Evolutionary conservation across 1,140 invertebrate species (phyloP).

Genomic region (Euura saliciscinereae): DNA sequence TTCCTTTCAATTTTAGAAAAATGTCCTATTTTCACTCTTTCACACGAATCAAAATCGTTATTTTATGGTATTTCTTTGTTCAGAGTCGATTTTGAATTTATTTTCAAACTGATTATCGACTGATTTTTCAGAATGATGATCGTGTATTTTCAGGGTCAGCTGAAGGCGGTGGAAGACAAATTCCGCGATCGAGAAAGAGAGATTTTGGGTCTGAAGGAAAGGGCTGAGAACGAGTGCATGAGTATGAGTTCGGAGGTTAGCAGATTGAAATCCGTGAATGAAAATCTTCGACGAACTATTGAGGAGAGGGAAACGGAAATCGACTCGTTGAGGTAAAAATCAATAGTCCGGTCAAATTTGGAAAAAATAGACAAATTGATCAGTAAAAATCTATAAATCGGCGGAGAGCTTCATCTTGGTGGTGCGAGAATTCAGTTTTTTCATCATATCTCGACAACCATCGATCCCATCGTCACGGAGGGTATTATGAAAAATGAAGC

Average conservation of each 20-base stretch:
- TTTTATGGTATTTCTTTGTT: too few relatives aligned
- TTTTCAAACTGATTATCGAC: too few relatives aligned
- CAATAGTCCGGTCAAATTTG: conserved; percentile 30
- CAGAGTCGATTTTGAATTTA: too few relatives aligned
- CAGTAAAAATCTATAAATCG: background rate
- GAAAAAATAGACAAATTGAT: too few relatives aligned
- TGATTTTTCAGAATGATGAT: too few relatives aligned
- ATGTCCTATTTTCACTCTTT: conserved; percentile 21
- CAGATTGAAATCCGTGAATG: conserved; percentile 31
- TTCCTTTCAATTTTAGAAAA: background rate
- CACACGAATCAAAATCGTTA: too few relatives aligned
- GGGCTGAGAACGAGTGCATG: conserved; percentile 31
- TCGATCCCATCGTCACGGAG: too few relatives aligned
- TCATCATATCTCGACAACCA: too few relatives aligned
- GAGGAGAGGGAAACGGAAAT: conserved; percentile 45
- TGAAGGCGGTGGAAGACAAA: conserved; percentile 34
- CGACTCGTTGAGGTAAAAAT: conserved; percentile 34
- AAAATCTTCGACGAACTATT: conserved; percentile 34
- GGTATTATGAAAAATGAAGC: too few relatives aligned
- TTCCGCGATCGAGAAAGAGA: conserved; percentile 36
- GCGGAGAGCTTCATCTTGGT: conserved; percentile 30
- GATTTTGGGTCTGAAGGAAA: conserved; percentile 31
- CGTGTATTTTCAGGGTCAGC: conserved; percentile 38
- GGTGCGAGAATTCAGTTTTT: conserved; percentile 27
- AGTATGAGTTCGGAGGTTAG: conserved; percentile 40